Conservation (phyloP, 2,113 vertebrate genomes). For the Fregetta grallaria region DNA sequence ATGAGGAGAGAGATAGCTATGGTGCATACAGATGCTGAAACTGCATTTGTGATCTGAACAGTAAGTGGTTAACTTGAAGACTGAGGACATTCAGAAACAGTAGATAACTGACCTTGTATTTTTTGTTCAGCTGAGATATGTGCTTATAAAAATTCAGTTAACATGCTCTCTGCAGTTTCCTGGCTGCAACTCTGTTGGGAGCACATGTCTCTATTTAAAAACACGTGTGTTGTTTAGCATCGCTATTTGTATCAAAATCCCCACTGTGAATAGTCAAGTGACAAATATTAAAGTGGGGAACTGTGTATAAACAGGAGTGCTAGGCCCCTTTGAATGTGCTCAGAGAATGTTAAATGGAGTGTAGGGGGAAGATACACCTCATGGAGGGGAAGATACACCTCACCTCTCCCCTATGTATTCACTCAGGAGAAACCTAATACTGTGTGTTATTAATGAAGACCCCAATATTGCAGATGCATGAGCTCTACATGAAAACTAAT, state of each 20-base stretch:
- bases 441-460: not conserved
- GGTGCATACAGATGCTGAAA: not conserved
- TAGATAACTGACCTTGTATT: constrained; percentile 45
- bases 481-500: not conserved
- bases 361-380: not conserved
- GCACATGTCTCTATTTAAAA: constrained; percentile 32
- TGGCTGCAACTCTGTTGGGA: constrained; percentile 39
- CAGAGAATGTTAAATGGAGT: constrained; percentile 7
- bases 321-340: constrained; percentile 1
- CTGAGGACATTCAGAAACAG: constrained; percentile 21
- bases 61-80: constrained; percentile 26
- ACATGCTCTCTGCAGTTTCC: constrained; percentile 30
- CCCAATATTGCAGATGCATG: not conserved
- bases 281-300: constrained; percentile 48
- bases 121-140: constrained; percentile 38
- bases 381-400: not conserved
- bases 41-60: not conserved
- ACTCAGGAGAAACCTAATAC: not conserved
- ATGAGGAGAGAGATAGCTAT: not conserved
- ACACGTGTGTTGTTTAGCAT: constrained; percentile 45
- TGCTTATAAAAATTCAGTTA: constrained; percentile 57
- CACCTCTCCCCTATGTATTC: not conserved
- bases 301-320: not conserved
- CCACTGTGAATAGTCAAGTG: constrained; percentile 51
- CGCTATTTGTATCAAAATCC: constrained; percentile 24